These are phyloP conservation scores for Chloroceryle inda DNA, from an alignment of 2,797 vertebrate species.

Conservation along the genomic window DNA sequence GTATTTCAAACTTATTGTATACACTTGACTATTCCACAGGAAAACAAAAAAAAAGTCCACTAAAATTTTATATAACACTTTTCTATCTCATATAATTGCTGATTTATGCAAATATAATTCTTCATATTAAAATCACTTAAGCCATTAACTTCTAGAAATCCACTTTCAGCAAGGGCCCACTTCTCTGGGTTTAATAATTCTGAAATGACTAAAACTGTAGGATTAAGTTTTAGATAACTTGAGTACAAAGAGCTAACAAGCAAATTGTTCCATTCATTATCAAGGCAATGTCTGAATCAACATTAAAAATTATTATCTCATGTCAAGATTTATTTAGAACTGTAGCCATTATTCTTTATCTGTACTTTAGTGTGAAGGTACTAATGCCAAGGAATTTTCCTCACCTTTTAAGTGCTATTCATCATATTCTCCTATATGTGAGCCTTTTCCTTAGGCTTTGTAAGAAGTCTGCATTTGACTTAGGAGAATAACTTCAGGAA, in stretches of 20 bases:
- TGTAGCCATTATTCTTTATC: background rate
- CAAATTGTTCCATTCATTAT: background rate
- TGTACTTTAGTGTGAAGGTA: background rate
- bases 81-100: background rate
- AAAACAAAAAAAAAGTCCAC: background rate
- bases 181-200: conserved; percentile 9
- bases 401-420: background rate
- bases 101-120: background rate
- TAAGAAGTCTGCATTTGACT: background rate
- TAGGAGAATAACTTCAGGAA: background rate
- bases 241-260: background rate
- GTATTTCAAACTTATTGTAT: background rate
- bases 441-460: background rate
- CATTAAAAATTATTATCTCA: background rate
- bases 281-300: background rate
- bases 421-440: background rate
- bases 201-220: background rate
- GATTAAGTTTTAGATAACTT: background rate
- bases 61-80: background rate
- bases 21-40: background rate
- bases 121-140: background rate
- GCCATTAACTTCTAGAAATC: background rate
- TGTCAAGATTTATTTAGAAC: background rate
- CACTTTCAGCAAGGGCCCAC: background rate
- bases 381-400: background rate